A percentile compares a stretch with the other conserved stretches of the same genome.
phyloP scores from a whole-genome alignment of 2,797 vertebrate genomes.

The Gymnodraco acuticeps region DNA sequence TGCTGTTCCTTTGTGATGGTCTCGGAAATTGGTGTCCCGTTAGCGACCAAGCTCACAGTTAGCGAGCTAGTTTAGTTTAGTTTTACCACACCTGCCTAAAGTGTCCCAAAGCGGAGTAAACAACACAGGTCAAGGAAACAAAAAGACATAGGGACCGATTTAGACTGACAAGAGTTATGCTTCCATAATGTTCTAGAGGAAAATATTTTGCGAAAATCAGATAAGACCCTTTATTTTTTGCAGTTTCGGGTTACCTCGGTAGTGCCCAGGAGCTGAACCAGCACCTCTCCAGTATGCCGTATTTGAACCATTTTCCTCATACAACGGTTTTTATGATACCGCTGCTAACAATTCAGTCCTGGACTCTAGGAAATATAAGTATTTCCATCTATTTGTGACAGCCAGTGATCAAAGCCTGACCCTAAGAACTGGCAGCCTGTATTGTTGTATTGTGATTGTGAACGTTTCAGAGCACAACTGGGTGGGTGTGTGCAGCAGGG shows the following conservation, averaged over 20 bases:
- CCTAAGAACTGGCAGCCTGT: conserved; percentile 3
- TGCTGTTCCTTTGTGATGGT: too few species aligned
- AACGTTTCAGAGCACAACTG: conserved; percentile 39
- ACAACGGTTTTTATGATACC: too few species aligned
- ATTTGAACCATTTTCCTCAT: too few species aligned
- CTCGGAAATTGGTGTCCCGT: too few species aligned
- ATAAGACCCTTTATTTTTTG: neutral
- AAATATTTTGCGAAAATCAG: too few species aligned
- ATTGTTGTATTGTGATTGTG: conserved; percentile 32
- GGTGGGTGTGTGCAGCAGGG: conserved; percentile 54
- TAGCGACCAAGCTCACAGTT: too few species aligned
- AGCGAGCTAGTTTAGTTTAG: too few species aligned
- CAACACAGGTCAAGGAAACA: neutral
- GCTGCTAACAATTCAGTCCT: neutral
- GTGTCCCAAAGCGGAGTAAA: neutral
- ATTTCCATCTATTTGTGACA: neutral
- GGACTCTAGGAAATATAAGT: neutral
- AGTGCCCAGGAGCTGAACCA: too few species aligned
- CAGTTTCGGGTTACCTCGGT: neutral
- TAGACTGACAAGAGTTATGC: too few species aligned
- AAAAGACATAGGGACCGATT: neutral
- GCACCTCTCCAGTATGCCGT: too few species aligned
- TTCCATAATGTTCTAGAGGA: too few species aligned
- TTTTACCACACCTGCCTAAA: neutral
- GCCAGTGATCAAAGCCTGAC: conserved; percentile 21